Evolutionary conservation across 2,113 vertebrate genomes (phyloP), one percentile per base, ranked within the genome.

Genomic region (Lota lota): DNA sequence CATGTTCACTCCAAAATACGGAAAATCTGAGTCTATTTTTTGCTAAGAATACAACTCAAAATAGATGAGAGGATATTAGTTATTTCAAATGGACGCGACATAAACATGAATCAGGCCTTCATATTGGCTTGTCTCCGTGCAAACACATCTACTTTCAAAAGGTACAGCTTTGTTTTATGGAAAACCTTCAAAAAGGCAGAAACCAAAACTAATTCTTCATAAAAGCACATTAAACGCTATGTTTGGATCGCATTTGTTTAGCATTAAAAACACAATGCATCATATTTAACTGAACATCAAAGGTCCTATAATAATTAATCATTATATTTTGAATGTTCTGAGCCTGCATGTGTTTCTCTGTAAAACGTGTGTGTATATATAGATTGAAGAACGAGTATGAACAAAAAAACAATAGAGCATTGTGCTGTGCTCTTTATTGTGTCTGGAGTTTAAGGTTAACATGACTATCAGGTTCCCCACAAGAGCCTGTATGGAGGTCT

Each of bases 371-470:
- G 36, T 11, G 36, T 40, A 10, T 40, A 40, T 40, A 54, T 54
- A 54, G 64, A 60, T 72, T 61, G 74, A 62, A 61, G 64, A 62
- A 79, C 70, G 22, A 51, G 17, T 58, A 21, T 11, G 22, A 59
- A 22, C 3, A 2, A 22, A 18, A 18, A 14, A 61, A 59, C 20
- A 59, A 21, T 59, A 22, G 18, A 36, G 61, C 7, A 16, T 33
- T 40, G 36, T 40, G 36, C 19, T 36, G 4, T 75, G 61, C 64
- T 59, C 47, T 67, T 73, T 70, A 66, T 69, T 79, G 56, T 77
- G 73, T 75, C 76, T 78, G 74, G 63, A 70, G 58, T 72, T 33
- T 51, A 56, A 70, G 80, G 75, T 84, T 85, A 79, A 77, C 78
- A 50, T 83, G 72, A 79, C 70, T 67, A 80, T 77, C 61, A 78